Conservation (phyloP, 1,140 invertebrate species). For the Formica selysi region DNA sequence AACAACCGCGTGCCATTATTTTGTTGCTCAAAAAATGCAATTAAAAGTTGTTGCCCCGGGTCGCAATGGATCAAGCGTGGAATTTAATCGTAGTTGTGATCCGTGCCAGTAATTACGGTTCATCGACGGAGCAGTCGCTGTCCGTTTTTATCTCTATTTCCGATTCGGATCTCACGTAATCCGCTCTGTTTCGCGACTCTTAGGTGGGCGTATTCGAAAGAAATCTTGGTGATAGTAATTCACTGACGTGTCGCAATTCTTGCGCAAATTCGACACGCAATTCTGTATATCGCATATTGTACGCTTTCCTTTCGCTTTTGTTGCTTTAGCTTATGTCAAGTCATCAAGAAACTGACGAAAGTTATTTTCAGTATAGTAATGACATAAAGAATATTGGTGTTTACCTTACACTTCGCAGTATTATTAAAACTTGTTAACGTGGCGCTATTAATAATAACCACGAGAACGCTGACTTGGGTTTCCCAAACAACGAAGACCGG, state of each 20-base stretch:
- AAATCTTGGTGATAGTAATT: neutral
- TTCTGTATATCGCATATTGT: neutral
- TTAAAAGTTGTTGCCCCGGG: slow-evolving; percentile 75
- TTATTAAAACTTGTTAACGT: slow-evolving; percentile 58
- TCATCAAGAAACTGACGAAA: slow-evolving; percentile 2
- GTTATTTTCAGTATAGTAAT: slow-evolving; percentile 28
- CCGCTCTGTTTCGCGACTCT: neutral
- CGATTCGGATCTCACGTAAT: slow-evolving; percentile 39
- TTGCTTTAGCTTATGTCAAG: neutral
- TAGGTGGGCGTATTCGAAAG: neutral
- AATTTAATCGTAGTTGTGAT: slow-evolving; percentile 71
- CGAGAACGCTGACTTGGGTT: slow-evolving; percentile 45
- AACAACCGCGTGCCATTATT: slow-evolving; percentile 21
- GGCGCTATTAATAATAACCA: slow-evolving; percentile 56
- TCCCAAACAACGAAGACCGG: slow-evolving; percentile 33
- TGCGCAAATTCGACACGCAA: too few relatives aligned
- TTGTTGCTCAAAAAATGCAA: slow-evolving; percentile 66
- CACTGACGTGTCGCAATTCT: neutral
- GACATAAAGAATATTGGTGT: slow-evolving; percentile 10
- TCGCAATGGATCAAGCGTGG: slow-evolving; percentile 24
- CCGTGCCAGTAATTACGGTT: slow-evolving; percentile 70
- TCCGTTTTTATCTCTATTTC: slow-evolving; percentile 38
- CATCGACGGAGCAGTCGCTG: slow-evolving; percentile 53
- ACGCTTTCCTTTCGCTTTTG: neutral
- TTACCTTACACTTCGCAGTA: neutral